A percentile compares a stretch with the other conserved stretches of the same genome.
Conservation (phyloP, 2,113 vertebrate genomes). For the Motacilla tschutschensis region DNA sequence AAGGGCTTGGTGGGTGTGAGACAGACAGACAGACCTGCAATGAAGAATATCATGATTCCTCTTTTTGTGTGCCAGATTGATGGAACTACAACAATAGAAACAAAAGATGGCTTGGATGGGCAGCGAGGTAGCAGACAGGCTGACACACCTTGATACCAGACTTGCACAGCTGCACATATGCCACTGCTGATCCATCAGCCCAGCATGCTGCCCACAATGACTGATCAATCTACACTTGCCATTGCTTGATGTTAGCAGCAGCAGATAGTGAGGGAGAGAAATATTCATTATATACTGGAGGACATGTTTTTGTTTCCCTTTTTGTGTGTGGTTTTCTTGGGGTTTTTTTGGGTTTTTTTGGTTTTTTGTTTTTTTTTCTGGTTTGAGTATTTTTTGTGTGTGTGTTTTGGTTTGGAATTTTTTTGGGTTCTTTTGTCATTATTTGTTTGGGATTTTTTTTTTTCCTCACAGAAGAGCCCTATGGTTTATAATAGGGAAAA, state of each 20-base stretch:
- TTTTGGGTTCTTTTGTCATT: not conserved
- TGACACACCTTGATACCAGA: slow-evolving; percentile 52
- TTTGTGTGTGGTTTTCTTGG: not conserved
- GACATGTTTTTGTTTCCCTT: not conserved
- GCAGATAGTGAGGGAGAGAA: not conserved
- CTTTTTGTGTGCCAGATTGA: not conserved
- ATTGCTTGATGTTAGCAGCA: not conserved
- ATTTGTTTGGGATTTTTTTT: not conserved
- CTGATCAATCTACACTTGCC: slow-evolving; percentile 50
- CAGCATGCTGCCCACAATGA: not conserved
- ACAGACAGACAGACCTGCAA: not conserved
- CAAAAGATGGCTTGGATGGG: slow-evolving; percentile 52
- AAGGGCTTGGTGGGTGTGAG: not conserved
- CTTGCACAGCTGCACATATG: slow-evolving; percentile 59
- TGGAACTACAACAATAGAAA: slow-evolving; percentile 40
- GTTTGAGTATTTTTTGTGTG: not conserved
- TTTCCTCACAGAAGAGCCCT: not conserved
- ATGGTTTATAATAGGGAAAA: not conserved
- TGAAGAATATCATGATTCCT: not conserved
- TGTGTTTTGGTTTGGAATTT: not conserved
- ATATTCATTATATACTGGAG: not conserved
- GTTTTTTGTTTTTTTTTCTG: not conserved
- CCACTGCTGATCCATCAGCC: slow-evolving; percentile 58
- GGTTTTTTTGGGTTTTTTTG: not conserved
- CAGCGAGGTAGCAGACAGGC: slow-evolving; percentile 4